Evolutionary conservation across 2,797 vertebrate species (phyloP).

Genomic region (Meriones psammophilus): DNA sequence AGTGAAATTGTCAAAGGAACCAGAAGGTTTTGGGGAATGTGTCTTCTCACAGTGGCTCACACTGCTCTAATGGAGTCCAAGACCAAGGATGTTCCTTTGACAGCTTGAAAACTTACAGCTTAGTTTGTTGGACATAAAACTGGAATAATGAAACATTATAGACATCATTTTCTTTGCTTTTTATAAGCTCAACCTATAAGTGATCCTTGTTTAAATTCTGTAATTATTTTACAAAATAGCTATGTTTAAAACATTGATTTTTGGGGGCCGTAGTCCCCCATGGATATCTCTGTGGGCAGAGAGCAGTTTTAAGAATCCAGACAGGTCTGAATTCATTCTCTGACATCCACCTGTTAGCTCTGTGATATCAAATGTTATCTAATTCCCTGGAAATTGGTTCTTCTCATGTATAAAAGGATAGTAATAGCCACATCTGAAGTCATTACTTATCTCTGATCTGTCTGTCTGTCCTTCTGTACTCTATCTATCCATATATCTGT

Average conservation of each 20-base stretch:
- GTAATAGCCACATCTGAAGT: background rate
- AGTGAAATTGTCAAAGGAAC: background rate
- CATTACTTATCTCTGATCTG: background rate
- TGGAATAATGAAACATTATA: background rate
- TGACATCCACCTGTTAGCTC: background rate
- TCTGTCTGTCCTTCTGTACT: too few species aligned
- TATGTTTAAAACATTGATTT: background rate
- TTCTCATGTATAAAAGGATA: background rate
- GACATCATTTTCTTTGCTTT: background rate
- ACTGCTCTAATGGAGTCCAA: background rate
- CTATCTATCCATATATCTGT: background rate
- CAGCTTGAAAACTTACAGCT: background rate
- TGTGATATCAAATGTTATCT: background rate
- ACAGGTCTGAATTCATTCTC: background rate
- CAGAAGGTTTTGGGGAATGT: background rate
- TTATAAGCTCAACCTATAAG: background rate
- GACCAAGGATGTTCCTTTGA: background rate
- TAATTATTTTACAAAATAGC: background rate
- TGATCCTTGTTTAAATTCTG: background rate
- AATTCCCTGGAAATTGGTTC: background rate
- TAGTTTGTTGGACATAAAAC: slow-evolving; percentile 5
- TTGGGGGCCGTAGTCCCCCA: background rate
- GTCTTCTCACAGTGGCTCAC: background rate
- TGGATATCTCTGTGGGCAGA: background rate
- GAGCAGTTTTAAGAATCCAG: background rate